Evolutionary conservation across 2,888 invertebrate genomes (phyloP).

Genomic region (Leuctra nigra): DNA sequence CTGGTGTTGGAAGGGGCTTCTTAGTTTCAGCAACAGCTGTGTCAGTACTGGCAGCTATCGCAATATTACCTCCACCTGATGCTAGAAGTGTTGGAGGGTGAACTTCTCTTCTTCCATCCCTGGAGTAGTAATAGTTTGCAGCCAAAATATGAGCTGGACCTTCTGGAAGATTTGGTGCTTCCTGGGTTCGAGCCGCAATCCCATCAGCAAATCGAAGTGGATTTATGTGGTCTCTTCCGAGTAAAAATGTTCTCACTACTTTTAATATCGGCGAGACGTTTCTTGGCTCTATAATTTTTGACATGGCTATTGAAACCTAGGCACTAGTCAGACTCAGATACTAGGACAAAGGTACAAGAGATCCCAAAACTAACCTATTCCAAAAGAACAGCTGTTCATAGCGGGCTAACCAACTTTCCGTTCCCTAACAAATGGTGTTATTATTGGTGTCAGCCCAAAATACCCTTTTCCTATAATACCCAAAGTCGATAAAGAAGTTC

Average conservation of each 20-base stretch:
- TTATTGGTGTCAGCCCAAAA: no score
- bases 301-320: no score
- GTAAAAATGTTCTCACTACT: conserved; percentile 53
- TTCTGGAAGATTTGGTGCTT: conserved; percentile 71
- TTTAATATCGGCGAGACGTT: conserved; percentile 59
- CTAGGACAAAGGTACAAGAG: no score
- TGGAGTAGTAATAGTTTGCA: conserved; percentile 73
- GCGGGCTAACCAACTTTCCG: no score
- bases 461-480: no score
- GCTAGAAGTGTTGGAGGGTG: conserved; percentile 49
- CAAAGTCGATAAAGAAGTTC: no score
- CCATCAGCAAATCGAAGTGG: conserved; percentile 61
- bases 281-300: conserved; percentile 44
- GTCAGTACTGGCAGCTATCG: conserved; percentile 11
- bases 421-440: no score
- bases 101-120: conserved; percentile 79
- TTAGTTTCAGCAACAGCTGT: neutral
- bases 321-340: no score
- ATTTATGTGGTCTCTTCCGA: conserved; percentile 56
- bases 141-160: conserved; percentile 73
- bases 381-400: no score
- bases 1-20: conserved; percentile 49
- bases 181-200: conserved; percentile 68
- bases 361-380: no score
- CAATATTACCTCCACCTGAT: conserved; percentile 5